Conservation (phyloP, 2,797 vertebrate genomes). For the Cossypha polioptera region DNA sequence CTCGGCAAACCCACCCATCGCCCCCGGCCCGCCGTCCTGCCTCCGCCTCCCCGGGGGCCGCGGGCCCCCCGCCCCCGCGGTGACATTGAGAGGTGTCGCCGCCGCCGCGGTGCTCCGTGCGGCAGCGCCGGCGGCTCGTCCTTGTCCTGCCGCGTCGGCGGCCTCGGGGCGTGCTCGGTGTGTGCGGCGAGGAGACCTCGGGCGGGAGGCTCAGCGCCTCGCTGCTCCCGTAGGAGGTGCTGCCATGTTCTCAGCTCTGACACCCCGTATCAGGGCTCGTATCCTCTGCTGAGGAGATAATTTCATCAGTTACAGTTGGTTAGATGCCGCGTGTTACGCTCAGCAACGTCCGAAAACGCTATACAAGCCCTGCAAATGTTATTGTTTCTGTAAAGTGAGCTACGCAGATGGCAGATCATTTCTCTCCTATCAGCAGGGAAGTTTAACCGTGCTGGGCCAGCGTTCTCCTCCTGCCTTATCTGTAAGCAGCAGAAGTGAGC, state of each 20-base stretch:
- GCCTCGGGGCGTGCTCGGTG: neutral
- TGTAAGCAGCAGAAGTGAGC: neutral
- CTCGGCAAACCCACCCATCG: neutral
- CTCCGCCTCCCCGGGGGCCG: neutral
- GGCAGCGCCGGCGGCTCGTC: neutral
- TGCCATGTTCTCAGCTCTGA: neutral
- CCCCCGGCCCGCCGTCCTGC: neutral
- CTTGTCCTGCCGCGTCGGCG: neutral
- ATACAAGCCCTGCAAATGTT: accelerated
- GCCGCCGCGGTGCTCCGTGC: neutral
- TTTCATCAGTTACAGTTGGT: neutral
- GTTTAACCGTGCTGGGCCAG: neutral
- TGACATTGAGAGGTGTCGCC: neutral
- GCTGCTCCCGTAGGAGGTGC: neutral
- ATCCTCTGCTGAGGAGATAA: neutral
- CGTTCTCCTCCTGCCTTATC: neutral
- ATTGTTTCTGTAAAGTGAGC: neutral
- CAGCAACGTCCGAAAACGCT: neutral
- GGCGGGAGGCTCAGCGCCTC: neutral
- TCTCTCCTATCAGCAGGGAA: neutral
- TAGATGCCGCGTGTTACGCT: neutral
- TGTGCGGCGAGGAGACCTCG: neutral
- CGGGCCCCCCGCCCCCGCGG: neutral
- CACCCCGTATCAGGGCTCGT: accelerated
- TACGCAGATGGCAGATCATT: neutral